Percentiles rank a stretch among this genome's conserved stretches.
phyloP scores from a whole-genome alignment of 92 coral and sea anemone species.

The Bergia puertoricense region DNA sequence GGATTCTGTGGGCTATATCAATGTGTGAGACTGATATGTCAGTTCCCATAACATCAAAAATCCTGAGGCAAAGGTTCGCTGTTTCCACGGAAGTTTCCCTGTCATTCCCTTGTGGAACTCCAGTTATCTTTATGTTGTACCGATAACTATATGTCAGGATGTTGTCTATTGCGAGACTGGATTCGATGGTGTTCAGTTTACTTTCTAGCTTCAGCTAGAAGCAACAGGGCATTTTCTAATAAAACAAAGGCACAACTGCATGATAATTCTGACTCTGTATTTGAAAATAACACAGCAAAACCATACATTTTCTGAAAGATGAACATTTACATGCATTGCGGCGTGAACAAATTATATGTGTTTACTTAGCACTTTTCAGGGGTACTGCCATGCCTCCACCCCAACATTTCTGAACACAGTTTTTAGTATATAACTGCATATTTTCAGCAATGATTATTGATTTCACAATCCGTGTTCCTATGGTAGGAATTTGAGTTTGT shows the following conservation, averaged over 20 bases:
- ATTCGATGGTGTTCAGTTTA: not conserved
- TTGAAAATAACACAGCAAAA: constrained; percentile 14
- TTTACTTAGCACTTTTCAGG: not conserved
- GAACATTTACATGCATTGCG: constrained; percentile 16
- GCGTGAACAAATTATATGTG: constrained; percentile 21
- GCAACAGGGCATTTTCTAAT: not conserved
- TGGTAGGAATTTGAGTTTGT: constrained; percentile 31
- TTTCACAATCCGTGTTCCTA: constrained; percentile 8
- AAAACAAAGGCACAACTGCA: constrained; percentile 7
- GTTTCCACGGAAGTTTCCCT: constrained; percentile 36
- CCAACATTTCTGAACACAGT: constrained; percentile 7
- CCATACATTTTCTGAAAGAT: constrained; percentile 27
- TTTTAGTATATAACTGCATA: constrained; percentile 16
- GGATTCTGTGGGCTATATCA: constrained; percentile 38
- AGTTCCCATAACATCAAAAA: constrained; percentile 24
- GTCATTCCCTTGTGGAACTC: constrained; percentile 39
- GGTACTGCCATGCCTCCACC: not conserved
- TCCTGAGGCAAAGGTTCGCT: constrained; percentile 2
- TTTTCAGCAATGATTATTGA: constrained; percentile 18
- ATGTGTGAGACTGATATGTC: constrained; percentile 20
- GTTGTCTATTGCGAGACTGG: not conserved
- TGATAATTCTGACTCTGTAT: constrained; percentile 21
- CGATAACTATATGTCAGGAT: constrained; percentile 41
- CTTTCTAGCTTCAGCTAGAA: too few species aligned
- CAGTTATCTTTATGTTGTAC: constrained; percentile 40